phyloP scores from a whole-genome alignment of 1,140 invertebrate genomes.

The Pseudomyrmex pallidus region DNA sequence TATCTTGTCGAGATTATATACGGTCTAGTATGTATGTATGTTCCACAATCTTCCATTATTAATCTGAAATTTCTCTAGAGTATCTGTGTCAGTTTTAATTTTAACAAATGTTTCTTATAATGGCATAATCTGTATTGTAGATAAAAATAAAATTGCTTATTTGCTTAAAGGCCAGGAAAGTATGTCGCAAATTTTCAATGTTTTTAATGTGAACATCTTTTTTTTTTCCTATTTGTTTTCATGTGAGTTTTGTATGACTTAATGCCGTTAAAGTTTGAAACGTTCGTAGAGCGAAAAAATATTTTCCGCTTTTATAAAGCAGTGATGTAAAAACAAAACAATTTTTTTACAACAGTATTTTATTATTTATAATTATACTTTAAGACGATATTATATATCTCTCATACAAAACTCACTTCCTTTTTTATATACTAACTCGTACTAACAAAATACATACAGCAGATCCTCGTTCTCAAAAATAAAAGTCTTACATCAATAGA shows the following conservation, averaged over 20 bases:
- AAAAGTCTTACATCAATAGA: too few relatives aligned
- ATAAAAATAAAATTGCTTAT: slow-evolving; percentile 11
- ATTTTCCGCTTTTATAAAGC: too few relatives aligned
- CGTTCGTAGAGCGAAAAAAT: too few relatives aligned
- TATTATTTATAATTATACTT: too few relatives aligned
- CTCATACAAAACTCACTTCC: too few relatives aligned
- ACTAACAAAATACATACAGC: too few relatives aligned
- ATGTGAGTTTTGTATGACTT: neutral
- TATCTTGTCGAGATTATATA: slow-evolving; percentile 11
- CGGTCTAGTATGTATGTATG: neutral
- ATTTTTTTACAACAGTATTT: too few relatives aligned
- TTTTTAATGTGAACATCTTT: neutral
- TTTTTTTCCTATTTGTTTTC: neutral
- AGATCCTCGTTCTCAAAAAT: too few relatives aligned
- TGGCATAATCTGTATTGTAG: neutral
- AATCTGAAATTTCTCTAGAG: neutral
- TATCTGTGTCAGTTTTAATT: neutral
- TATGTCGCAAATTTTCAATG: neutral
- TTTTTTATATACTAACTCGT: too few relatives aligned
- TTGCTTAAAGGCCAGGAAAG: neutral
- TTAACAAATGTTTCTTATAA: slow-evolving; percentile 13
- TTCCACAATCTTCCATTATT: neutral
- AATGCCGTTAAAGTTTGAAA: too few relatives aligned
- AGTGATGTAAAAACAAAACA: too few relatives aligned
- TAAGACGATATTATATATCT: too few relatives aligned